A percentile compares a stretch with the other conserved stretches of the same genome.
These are phyloP conservation scores for Okapia johnstoni DNA, from an alignment of 2,113 vertebrate species.

Conservation along the genomic window DNA sequence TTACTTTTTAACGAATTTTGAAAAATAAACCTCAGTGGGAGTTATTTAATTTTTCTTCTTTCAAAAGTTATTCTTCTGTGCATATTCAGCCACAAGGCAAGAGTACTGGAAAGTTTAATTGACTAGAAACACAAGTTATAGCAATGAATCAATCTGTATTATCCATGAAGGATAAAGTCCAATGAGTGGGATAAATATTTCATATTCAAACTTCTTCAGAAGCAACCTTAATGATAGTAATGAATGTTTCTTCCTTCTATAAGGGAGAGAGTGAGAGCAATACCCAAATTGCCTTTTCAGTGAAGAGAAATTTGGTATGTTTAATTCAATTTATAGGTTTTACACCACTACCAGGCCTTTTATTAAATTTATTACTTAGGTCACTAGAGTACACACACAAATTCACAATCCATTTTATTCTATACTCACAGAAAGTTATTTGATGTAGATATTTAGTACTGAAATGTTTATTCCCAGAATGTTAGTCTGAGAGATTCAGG, in stretches of 20 bases:
- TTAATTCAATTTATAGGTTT: conserved; percentile 41
- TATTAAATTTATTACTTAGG: conserved; percentile 38
- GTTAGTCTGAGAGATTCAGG: not conserved
- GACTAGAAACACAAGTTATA: not conserved
- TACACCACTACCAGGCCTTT: conserved; percentile 9
- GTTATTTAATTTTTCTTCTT: not conserved
- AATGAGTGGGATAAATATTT: not conserved
- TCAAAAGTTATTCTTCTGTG: not conserved
- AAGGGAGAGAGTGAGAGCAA: not conserved
- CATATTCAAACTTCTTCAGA: not conserved
- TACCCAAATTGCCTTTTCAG: conserved; percentile 9
- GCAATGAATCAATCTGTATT: not conserved
- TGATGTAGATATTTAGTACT: not conserved
- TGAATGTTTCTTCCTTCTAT: not conserved
- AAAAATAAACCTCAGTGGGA: not conserved
- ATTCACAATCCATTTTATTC: conserved; percentile 21
- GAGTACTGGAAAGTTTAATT: not conserved
- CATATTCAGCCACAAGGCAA: not conserved
- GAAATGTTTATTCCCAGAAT: not conserved
- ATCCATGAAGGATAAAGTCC: not conserved
- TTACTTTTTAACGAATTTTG: conserved; percentile 9
- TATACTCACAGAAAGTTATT: not conserved
- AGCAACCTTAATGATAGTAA: not conserved
- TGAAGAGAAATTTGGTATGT: not conserved
- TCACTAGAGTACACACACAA: not conserved